Base-by-base conservation (phyloP, 1,140 invertebrate species). In the Plodia interpunctella region DNA sequence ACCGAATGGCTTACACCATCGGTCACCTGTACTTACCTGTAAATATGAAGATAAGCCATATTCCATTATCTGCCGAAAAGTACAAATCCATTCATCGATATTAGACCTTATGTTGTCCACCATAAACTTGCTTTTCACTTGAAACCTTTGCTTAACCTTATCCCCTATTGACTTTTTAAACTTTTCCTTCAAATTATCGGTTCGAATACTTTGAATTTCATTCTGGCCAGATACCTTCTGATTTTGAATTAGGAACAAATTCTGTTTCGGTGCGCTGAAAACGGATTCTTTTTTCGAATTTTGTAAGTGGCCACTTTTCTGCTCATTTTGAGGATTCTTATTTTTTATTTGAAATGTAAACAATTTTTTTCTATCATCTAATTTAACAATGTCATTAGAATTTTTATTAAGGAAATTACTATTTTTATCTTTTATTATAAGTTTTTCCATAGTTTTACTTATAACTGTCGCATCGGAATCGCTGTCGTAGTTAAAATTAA, bases 61-160 rank as follows among this genome's bases (percentile, higher is more conserved):
- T 49, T 83, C 80, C 68, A 83, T 72, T 5, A 74, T 68, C 55
- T 83, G 80, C n/a, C 51, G 59, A 17, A 68, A 78, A 49, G 57
- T 59, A 15, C 78, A 83, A 13, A 77, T 61, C 56, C 60, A 77
- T 55, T 83, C 80, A 0, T 76, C 73, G 5, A 70, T 57, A 25
- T 67, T 67, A 0, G 21, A 32, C 11, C 35, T 59, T 9, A 83
- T 58, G 55, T 59, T 70, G 2, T 58, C 20, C 11, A 62, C 60
- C 30, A 73, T 63, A 21, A 21, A 28, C 32, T 62, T 18, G 59
- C 63, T 62, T 32, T 58, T 74, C 2, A 72, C 57, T 52, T 25
- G 6, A 62, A 74, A 81, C 6, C 30, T 65, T 4, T n/a, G 10
- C 25, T 62, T 69, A 18, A 76, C 53, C 49, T 49, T 62, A 5